These are phyloP conservation scores for Synanthedon formicaeformis DNA, from an alignment of 2,888 invertebrate species.

Conservation along the genomic window DNA sequence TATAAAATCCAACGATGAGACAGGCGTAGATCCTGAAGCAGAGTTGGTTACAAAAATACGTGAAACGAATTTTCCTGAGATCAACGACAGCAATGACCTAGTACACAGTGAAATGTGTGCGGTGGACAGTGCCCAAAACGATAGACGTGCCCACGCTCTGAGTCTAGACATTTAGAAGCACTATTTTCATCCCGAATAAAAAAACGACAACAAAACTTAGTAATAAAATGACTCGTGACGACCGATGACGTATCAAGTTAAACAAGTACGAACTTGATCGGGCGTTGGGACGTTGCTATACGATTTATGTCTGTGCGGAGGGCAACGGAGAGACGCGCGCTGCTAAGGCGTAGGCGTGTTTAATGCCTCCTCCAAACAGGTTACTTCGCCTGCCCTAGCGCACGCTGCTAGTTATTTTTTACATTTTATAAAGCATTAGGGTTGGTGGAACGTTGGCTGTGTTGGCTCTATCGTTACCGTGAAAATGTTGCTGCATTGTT, in stretches of 20 bases:
- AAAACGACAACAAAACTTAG: background rate
- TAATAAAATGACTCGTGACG: background rate
- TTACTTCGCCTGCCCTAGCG: slow-evolving; percentile 43
- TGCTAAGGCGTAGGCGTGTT: slow-evolving; percentile 55
- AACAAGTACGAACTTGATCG: slow-evolving; percentile 53
- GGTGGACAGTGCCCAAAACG: no score
- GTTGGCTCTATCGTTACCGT: slow-evolving; percentile 5
- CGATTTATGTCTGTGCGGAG: background rate
- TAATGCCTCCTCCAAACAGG: slow-evolving; percentile 54
- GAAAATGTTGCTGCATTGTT: slow-evolving; percentile 34
- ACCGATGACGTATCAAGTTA: slow-evolving; percentile 9
- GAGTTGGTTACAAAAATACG: no score
- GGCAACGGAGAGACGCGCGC: slow-evolving; percentile 35
- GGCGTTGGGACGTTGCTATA: slow-evolving; percentile 24
- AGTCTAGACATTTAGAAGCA: background rate
- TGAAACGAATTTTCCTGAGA: no score
- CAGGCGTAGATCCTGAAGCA: no score
- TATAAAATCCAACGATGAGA: no score
- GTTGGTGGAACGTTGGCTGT: slow-evolving; percentile 22
- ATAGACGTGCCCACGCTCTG: background rate
- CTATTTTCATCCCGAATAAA: background rate
- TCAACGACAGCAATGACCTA: no score
- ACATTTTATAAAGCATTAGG: slow-evolving; percentile 45
- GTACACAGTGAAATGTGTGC: no score
- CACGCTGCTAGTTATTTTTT: slow-evolving; percentile 36